Percentiles rank a stretch among this genome's conserved stretches.
These are phyloP conservation scores for Gasterosteus aculeatus DNA, from an alignment of 2,113 vertebrate genomes.

Conservation along the genomic window DNA sequence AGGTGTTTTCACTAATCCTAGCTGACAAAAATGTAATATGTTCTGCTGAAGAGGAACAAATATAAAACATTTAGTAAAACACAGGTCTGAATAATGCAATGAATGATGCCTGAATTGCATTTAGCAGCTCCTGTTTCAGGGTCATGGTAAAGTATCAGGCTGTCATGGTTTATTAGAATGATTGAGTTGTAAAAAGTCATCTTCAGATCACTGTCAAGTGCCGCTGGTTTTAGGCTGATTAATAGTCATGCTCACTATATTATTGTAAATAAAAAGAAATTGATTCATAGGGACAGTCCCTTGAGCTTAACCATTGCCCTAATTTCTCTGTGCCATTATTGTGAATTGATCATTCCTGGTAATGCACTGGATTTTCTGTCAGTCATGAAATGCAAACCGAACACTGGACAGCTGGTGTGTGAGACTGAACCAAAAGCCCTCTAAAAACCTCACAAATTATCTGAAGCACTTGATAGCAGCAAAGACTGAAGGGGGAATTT, in stretches of 20 bases:
- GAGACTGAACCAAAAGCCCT: neutral
- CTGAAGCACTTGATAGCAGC: neutral
- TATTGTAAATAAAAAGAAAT: neutral
- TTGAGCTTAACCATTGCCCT: neutral
- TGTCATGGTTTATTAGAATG: neutral
- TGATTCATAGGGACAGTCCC: neutral
- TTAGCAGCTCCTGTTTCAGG: neutral
- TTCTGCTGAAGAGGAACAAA: neutral
- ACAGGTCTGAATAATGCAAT: neutral
- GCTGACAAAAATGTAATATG: neutral
- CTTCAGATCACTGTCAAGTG: neutral
- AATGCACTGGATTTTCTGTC: neutral
- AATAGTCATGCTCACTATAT: neutral
- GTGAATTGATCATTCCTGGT: neutral
- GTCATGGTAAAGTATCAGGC: neutral
- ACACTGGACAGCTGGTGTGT: neutral
- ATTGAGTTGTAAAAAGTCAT: neutral
- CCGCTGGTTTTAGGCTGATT: neutral
- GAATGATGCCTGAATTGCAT: neutral
- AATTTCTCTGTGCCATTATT: neutral
- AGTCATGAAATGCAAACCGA: neutral
- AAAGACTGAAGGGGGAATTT: neutral
- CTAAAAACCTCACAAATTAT: neutral
- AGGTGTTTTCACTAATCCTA: neutral
- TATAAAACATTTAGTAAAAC: neutral